These are phyloP conservation scores for Asarcornis scutulata DNA, from an alignment of 2,113 vertebrate genomes.

Conservation along the genomic window DNA sequence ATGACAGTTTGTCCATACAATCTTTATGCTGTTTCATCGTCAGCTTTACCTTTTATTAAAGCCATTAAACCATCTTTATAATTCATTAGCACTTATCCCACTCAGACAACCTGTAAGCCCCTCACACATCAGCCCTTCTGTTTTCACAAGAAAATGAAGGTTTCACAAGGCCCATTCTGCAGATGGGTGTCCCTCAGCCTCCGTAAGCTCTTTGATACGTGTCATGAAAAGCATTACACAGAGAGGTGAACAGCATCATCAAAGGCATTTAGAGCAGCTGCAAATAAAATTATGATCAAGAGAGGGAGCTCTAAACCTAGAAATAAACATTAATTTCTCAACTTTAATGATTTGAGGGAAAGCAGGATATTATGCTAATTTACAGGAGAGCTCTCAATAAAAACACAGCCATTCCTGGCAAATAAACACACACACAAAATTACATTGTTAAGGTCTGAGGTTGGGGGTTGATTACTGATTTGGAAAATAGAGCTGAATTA, in stretches of 20 bases:
- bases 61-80: background rate
- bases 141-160: background rate
- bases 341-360: background rate
- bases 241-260: background rate
- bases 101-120: background rate
- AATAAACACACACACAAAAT: background rate
- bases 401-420: background rate
- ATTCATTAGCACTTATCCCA: background rate
- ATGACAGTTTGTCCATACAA: background rate
- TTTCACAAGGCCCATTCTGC: background rate
- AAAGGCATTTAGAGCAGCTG: background rate
- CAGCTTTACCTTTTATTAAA: background rate
- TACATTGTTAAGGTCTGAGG: rapidly evolving
- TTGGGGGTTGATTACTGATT: background rate
- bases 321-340: rapidly evolving
- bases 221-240: background rate
- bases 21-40: background rate
- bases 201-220: rapidly evolving
- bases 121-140: background rate
- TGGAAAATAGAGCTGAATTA: background rate
- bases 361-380: rapidly evolving
- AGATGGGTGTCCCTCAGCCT: rapidly evolving
- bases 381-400: background rate
- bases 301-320: constrained; percentile 8
- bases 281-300: background rate